Evolutionary conservation across 1,140 invertebrate genomes (phyloP), one percentile per base, ranked within the genome.

Genomic region (Aphidius ervi): DNA sequence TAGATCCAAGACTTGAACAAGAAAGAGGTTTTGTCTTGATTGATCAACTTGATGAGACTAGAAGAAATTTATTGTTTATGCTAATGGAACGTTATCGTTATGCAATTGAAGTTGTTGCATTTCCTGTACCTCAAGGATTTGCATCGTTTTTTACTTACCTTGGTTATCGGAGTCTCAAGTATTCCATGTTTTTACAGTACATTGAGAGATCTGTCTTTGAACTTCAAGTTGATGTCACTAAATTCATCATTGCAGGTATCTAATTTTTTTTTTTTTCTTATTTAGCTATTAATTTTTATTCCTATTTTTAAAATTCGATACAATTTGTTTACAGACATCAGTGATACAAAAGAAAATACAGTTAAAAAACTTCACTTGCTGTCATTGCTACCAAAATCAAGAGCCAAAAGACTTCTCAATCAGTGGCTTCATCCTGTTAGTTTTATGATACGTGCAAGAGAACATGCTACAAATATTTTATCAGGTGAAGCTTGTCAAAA

Each of bases 121-220:
- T 89, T 77, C 91, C 92, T 1, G 77, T 92, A 60, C 91, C 91
- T 39, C 87, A 91, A 70, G 92, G 92, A 23, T 93, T 93, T 69
- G 87, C 88, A 9, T 92, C 91, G 9, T 94, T 93, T 78, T 91
- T 93, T 70, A 89, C 91, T 8, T 93, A 91, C 73, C 81, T 94
- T 47, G 91, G 90, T 2, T 92, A 92, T 72, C 81, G 87, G 63
- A 86, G 88, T 3, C 71, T 93, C 56, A 82, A 84, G 50, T 91
- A 88, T 74, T 80, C 86, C 49, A 87, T 87, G 67, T 93, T 93
- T 72, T 67, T 91, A 45, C 90, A 92, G 73, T 91, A 92, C 71
- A 86, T 92, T 45, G 86, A 89, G 65, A 81, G 89, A 58, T 88
- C 88, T 68, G 90, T 92, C 53, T 89, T 93, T 65, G 90, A 93